A percentile compares a stretch with the other conserved stretches of the same genome.
These are phyloP conservation scores for Cinclus cinclus DNA, from an alignment of 2,113 vertebrate genomes.

Conservation along the genomic window DNA sequence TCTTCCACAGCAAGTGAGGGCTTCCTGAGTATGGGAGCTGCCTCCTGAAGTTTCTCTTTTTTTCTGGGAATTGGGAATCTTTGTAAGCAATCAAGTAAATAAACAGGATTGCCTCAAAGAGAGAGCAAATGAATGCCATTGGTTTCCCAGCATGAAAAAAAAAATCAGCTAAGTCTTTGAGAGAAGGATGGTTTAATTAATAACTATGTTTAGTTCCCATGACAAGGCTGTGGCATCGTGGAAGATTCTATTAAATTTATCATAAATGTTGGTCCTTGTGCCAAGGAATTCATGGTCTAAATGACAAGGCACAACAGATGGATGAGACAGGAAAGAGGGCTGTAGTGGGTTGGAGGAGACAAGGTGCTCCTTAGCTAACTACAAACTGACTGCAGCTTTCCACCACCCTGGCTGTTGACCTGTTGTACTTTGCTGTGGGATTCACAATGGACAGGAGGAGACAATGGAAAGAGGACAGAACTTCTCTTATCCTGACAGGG, in stretches of 20 bases:
- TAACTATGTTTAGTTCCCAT: neutral
- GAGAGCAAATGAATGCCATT: neutral
- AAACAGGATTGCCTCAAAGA: neutral
- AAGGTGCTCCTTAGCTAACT: neutral
- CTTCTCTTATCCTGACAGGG: neutral
- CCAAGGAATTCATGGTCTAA: constrained; percentile 23
- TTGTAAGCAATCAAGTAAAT: neutral
- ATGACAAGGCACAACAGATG: constrained; percentile 33
- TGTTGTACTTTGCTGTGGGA: neutral
- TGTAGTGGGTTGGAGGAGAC: constrained; percentile 2
- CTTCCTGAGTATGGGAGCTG: neutral
- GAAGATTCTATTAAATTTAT: neutral
- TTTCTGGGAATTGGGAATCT: neutral
- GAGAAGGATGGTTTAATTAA: neutral
- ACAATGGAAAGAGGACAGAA: neutral
- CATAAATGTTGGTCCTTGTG: neutral
- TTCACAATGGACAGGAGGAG: neutral
- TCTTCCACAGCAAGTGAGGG: neutral
- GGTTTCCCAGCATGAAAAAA: neutral
- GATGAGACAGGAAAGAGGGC: constrained; percentile 8
- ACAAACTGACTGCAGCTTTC: neutral
- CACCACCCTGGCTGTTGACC: neutral
- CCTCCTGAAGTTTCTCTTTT: neutral
- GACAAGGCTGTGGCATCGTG: neutral
- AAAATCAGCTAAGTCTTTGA: neutral